Evolutionary conservation across 2,797 vertebrate genomes (phyloP), one percentile per base, ranked within the genome.

Genomic region (Sylvilagus floridanus): DNA sequence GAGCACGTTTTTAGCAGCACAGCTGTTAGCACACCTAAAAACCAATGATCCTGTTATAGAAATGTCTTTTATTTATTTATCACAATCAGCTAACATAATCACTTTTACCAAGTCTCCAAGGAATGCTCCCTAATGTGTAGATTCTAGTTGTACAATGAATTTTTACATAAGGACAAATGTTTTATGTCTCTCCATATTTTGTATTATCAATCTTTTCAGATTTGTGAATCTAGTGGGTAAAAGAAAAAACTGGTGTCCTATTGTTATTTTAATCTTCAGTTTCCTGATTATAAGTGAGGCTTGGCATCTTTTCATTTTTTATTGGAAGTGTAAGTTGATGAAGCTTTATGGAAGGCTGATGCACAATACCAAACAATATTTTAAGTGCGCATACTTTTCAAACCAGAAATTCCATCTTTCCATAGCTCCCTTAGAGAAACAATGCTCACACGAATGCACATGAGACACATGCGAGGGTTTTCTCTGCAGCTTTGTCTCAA

Each of bases 231-330:
- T 19, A 50, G 21, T 66, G 8, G 57, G 30, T 47, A 84, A 94
- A 95, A 54, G 42, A 47, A 47, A 47, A 47, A 47, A 47, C 81
- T 26, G 9, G 2, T 76, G 26, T 88, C 78, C 14, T 78, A 54
- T 68, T 91, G 28, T 62, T 92, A 57, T 88, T 85, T 78, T 63
- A 83, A 85, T 66, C 90, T 91, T 19, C 17, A 30, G 69, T 85
- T 88, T 83, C 60, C 85, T 42, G 57, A 50, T 75, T 92, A 71
- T 83, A 87, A 93, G 77, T 94, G 77, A 96, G 30, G 22, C 11
- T 65, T 94, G 69, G 26, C 60, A 78, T 89, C 65, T 84, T 93
- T 93, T 92, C 22, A 75, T 75, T 75, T 93, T 88, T 78, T 78
- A 88, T 85, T 93, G 69, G 62, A 37, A 82, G 5, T 75, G 5